Base-by-base conservation (phyloP, 2,113 vertebrate species). In the Phyllostomus discolor region DNA sequence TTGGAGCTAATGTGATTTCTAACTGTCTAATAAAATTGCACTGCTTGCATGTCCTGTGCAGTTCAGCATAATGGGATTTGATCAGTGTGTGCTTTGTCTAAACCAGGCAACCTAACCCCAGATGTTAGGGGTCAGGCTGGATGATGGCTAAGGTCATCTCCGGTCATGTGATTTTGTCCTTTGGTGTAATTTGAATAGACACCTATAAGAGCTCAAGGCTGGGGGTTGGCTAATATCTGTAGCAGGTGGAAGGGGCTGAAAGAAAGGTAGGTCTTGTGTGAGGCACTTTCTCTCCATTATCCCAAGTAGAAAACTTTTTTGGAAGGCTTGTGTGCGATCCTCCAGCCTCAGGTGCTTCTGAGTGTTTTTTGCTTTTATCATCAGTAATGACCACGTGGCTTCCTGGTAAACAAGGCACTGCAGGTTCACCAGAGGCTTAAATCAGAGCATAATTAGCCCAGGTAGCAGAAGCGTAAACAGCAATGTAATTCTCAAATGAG, bases 1-100 rank as follows among this genome's bases (percentile, higher is more conserved):
- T 79, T 76, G 50, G 75, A 90, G 88, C 52, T 97, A 97, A 98
- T 97, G 82, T 96, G 94, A 97, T 98, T 98, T 98, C 94, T 93
- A 92, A 92, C 95, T 64, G 20, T 97, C 85, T 97, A 97, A 97
- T 97, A 96, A 66, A 95, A 97, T 98, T 97, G 95, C 96, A 72
- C 57, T 43, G 83, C 95, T 94, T 70, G 69, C 69, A 62, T 80
- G 84, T 96, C 93, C 95, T 94, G 91, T 97, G 86, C 46, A 78
- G 93, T 88, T 96, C 87, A 70, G 66, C 48, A n/a, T 98, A 96
- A 97, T 97, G 86, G 96, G 93, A 94, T 97, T 91, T 98, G 93
- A 95, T 86, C 66, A 43, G 83, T 76, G 87, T 96, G 46, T 83
- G 73, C 62, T 94, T 95, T 94, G 82, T 69, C 78, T 94, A 93